Evolutionary conservation across 2,888 invertebrate genomes (phyloP).

Genomic region (Diaprepes abbreviatus): DNA sequence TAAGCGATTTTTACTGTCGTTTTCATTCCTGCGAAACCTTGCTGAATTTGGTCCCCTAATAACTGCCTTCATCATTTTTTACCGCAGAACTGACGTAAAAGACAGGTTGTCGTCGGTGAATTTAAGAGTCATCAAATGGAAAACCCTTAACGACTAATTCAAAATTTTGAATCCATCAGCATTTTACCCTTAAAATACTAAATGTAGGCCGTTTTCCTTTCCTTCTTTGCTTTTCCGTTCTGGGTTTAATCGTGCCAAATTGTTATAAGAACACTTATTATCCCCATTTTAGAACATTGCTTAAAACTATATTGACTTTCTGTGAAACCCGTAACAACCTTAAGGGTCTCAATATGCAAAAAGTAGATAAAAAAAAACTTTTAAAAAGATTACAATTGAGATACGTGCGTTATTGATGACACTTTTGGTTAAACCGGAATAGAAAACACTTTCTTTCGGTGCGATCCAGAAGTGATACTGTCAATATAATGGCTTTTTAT

Average conservation of each 20-base stretch:
- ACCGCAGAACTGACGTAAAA: constrained; percentile 13
- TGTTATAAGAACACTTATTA: constrained; percentile 3
- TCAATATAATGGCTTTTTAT: constrained; percentile 7
- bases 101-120: constrained; percentile 13
- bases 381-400: constrained; percentile 21
- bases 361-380: constrained; percentile 12
- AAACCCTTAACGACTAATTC: constrained; percentile 16
- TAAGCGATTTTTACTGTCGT: constrained; percentile 36
- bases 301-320: constrained; percentile 1
- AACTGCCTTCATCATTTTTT: constrained; percentile 26
- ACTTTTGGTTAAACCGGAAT: constrained; percentile 26
- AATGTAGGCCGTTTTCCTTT: constrained; percentile 3
- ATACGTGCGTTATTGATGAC: constrained; percentile 25
- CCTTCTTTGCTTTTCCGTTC: constrained; percentile 6
- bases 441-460: constrained; percentile 17
- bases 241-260: not conserved
- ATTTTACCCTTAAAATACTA: constrained; percentile 3
- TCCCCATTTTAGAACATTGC: constrained; percentile 4
- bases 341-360: constrained; percentile 1
- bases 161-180: constrained; percentile 12
- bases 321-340: not conserved
- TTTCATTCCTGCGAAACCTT: constrained; percentile 21
- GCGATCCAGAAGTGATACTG: constrained; percentile 14
- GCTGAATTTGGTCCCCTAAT: constrained; percentile 21
- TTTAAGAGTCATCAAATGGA: constrained; percentile 15